Evolutionary conservation across 2,888 invertebrate species (phyloP).

Genomic region (Sminthurinus aureus): DNA sequence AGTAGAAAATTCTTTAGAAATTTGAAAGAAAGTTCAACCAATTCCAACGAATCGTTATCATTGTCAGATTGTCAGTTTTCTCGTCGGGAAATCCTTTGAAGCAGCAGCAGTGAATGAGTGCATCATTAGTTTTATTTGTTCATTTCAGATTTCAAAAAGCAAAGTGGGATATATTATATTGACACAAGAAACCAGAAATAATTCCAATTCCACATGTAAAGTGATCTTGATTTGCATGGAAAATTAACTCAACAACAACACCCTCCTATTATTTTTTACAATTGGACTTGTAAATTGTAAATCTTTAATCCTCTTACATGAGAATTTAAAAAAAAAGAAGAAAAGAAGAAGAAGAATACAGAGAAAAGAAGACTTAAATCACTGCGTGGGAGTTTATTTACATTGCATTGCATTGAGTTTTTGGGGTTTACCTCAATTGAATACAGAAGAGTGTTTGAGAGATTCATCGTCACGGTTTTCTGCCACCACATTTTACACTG

Average conservation of each 20-base stretch:
- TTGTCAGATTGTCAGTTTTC: no score
- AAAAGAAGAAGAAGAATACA: constrained; percentile 4
- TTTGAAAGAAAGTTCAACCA: no score
- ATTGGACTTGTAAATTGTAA: no score
- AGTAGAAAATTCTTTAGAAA: no score
- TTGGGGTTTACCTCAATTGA: constrained; percentile 27
- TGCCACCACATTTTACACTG: background rate
- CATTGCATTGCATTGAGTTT: constrained; percentile 1
- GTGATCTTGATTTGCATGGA: constrained; percentile 18
- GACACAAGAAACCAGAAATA: constrained; percentile 12
- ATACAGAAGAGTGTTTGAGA: background rate
- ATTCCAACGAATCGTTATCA: no score
- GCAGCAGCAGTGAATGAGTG: background rate
- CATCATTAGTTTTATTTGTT: background rate
- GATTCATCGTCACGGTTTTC: background rate
- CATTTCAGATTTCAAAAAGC: background rate
- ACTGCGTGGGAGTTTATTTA: constrained; percentile 13
- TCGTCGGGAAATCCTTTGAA: no score
- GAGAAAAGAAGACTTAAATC: background rate
- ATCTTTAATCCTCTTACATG: constrained; percentile 20
- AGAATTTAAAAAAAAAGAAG: constrained; percentile 3
- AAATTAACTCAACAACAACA: constrained; percentile 15
- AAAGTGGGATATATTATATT: background rate
- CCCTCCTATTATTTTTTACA: background rate
- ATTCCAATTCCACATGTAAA: background rate